Evolutionary conservation across 2,888 invertebrate species (phyloP).

Genomic region (Parascotia fuliginaria): DNA sequence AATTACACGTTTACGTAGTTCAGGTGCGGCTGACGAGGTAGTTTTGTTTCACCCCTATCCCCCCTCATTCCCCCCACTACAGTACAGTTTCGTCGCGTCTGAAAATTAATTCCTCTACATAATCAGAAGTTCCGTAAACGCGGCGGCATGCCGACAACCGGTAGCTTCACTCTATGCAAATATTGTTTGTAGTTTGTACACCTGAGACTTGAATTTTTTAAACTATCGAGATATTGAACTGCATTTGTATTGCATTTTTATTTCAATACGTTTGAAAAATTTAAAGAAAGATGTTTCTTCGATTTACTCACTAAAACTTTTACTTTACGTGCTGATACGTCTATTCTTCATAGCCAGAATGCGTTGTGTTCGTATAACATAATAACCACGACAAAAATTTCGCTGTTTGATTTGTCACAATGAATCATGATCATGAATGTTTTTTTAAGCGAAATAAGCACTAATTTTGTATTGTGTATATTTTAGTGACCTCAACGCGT

Average conservation of each 20-base stretch:
- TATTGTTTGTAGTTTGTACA: constrained; percentile 23
- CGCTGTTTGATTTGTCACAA: no score
- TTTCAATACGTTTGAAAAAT: not conserved
- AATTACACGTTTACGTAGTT: constrained; percentile 73
- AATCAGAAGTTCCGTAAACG: constrained; percentile 81
- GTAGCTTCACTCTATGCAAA: constrained; percentile 73
- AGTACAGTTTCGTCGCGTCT: constrained; percentile 81
- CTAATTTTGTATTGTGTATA: no score
- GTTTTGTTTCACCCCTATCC: constrained; percentile 67
- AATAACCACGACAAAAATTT: no score
- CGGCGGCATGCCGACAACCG: constrained; percentile 37
- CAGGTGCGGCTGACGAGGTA: constrained; percentile 77
- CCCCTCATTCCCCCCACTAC: constrained; percentile 50
- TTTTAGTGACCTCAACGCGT: no score
- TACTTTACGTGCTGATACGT: no score
- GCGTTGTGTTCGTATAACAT: no score
- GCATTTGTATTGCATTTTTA: not conserved
- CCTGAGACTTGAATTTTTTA: constrained; percentile 1
- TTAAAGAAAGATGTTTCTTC: not conserved
- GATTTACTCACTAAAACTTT: no score
- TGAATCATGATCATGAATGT: no score
- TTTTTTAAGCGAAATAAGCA: no score
- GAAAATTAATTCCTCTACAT: constrained; percentile 86
- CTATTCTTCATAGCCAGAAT: no score
- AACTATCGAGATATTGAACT: not conserved